A percentile compares a stretch with the other conserved stretches of the same genome.
Conservation (phyloP, 2,113 vertebrate genomes). For the Leptosomus discolor region DNA sequence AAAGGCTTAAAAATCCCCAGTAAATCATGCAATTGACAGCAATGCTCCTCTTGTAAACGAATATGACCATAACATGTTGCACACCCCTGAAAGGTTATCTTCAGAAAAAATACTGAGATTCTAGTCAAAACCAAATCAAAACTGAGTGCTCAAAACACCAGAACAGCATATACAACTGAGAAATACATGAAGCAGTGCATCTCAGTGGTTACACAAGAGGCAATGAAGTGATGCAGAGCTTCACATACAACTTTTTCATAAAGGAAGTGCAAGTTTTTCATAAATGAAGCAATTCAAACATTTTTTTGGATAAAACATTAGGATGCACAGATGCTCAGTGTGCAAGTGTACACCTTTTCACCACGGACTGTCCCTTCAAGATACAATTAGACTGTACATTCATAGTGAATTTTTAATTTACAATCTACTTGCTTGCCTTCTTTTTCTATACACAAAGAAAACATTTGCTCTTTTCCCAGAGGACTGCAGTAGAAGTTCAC, state of each 20-base stretch:
- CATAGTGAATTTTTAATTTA: not conserved
- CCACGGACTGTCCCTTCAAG: not conserved
- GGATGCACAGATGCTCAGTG: not conserved
- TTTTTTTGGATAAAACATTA: not conserved
- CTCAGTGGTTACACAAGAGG: not conserved
- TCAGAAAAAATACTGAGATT: not conserved
- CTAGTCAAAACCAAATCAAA: not conserved
- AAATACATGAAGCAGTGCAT: not conserved
- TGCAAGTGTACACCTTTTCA: not conserved
- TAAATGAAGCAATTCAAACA: not conserved
- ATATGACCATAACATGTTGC: too few relatives aligned
- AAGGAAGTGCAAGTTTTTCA: not conserved
- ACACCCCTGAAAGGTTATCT: not conserved
- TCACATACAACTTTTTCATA: not conserved
- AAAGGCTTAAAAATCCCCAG: not conserved
- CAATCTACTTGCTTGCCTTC: not conserved
- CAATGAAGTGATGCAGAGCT: not conserved
- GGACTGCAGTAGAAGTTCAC: not conserved
- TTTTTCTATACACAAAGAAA: not conserved
- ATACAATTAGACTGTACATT: not conserved
- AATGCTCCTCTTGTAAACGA: not conserved
- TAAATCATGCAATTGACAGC: not conserved
- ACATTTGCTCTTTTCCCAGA: not conserved
- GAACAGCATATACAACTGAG: not conserved
- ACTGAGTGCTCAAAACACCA: too few relatives aligned